These are phyloP conservation scores for Hydrolagus colliei DNA, from an alignment of 2,797 vertebrate species.

Conservation along the genomic window DNA sequence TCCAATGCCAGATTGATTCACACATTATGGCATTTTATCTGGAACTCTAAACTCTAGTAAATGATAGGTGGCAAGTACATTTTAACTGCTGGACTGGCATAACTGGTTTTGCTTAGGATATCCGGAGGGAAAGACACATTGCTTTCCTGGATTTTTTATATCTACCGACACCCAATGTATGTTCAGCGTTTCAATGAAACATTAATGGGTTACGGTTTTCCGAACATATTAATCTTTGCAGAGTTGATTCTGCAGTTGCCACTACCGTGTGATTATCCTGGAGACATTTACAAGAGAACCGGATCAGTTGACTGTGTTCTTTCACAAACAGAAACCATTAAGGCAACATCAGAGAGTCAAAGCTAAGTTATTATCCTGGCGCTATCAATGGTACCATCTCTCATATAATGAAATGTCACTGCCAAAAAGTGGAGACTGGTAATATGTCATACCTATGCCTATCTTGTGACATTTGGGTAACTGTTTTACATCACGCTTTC, in stretches of 20 bases:
- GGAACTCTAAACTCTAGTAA: background rate
- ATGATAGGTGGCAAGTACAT: background rate
- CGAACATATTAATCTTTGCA: background rate
- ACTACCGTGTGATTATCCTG: background rate
- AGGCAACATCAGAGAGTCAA: slow-evolving; percentile 22
- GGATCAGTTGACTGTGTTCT: slow-evolving; percentile 13
- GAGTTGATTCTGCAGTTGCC: background rate
- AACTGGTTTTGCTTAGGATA: background rate
- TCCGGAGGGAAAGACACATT: slow-evolving; percentile 9
- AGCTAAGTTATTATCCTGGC: background rate
- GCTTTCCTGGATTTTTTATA: background rate
- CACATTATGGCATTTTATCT: slow-evolving; percentile 17
- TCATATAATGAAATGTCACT: slow-evolving; percentile 20
- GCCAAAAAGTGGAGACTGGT: slow-evolving; percentile 13
- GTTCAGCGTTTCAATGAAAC: slow-evolving; percentile 9
- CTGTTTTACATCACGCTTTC: slow-evolving; percentile 30
- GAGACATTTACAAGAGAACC: background rate
- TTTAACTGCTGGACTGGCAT: slow-evolving; percentile 10
- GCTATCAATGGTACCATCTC: background rate
- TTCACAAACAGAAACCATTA: slow-evolving; percentile 27
- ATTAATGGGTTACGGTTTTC: background rate
- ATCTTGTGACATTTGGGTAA: slow-evolving; percentile 9
- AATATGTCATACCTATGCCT: slow-evolving; percentile 7
- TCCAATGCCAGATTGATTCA: slow-evolving; percentile 13
- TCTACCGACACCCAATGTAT: background rate